Evolutionary conservation across 2,113 vertebrate genomes (phyloP).

Genomic region (Lota lota): DNA sequence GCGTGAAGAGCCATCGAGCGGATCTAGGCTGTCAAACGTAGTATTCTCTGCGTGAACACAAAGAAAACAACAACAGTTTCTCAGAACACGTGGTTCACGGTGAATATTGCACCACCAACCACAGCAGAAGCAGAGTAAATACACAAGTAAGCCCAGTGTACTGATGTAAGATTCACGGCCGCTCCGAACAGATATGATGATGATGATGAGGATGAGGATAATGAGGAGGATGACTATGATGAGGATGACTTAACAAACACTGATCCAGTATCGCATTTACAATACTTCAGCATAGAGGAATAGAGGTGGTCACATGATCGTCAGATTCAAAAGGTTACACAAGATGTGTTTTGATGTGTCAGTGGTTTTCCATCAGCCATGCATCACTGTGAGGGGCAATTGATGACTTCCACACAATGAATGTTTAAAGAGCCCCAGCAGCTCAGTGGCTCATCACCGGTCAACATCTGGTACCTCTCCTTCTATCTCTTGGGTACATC

Average conservation of each 20-base stretch:
- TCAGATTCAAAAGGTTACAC: background rate
- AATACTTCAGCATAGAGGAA: background rate
- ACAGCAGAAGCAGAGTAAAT: background rate
- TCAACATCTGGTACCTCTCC: background rate
- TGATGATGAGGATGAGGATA: too few species aligned
- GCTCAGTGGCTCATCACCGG: background rate
- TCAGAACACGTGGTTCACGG: background rate
- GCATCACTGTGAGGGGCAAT: background rate
- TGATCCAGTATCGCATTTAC: background rate
- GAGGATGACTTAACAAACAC: background rate
- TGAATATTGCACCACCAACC: background rate
- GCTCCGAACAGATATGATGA: background rate
- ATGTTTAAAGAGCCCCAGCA: slow-evolving; percentile 3
- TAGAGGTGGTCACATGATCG: background rate
- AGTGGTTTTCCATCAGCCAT: background rate
- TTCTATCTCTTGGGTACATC: background rate
- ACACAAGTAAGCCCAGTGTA: background rate
- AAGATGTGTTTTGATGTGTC: background rate
- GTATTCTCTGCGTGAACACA: slow-evolving; percentile 76
- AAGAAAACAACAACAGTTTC: background rate
- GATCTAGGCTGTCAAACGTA: slow-evolving; percentile 65
- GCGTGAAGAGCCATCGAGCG: slow-evolving; percentile 38
- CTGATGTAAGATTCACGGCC: background rate
- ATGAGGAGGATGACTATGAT: too few species aligned
- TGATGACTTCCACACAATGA: background rate